A percentile compares a stretch with the other conserved stretches of the same genome.
phyloP scores from a whole-genome alignment of 2,113 vertebrate species.

The Pygathrix nemaeus region DNA sequence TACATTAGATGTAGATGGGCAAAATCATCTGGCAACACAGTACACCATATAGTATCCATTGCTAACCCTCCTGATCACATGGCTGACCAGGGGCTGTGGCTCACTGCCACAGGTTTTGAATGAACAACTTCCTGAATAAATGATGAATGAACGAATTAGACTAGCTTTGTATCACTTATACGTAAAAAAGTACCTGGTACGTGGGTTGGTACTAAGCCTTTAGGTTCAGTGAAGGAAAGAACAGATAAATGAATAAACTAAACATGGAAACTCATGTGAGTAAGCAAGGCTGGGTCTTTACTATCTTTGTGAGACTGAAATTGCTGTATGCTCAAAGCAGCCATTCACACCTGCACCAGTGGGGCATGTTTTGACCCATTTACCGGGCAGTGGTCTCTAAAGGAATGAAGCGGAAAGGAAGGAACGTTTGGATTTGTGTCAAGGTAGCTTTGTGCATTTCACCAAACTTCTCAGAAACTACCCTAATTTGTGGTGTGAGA shows the following conservation, averaged over 20 bases:
- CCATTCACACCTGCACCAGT: neutral
- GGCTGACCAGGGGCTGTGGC: neutral
- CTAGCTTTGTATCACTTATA: neutral
- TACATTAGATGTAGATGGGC: neutral
- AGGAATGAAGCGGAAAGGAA: neutral
- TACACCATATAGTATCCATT: neutral
- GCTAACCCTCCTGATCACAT: neutral
- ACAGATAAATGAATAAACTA: neutral
- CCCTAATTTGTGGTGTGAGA: neutral
- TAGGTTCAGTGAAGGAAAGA: neutral
- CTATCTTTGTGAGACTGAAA: neutral
- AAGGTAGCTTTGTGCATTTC: neutral
- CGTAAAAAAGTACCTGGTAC: neutral
- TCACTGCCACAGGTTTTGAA: neutral
- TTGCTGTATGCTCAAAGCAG: neutral
- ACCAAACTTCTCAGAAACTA: neutral
- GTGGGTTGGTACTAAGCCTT: neutral
- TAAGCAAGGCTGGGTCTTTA: neutral
- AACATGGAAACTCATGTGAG: neutral
- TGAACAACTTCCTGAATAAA: neutral
- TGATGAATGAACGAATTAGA: neutral
- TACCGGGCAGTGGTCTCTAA: neutral
- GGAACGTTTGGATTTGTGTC: neutral
- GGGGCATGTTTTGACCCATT: rapidly evolving
- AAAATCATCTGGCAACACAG: neutral